phyloP scores from a whole-genome alignment of 2,797 vertebrate species.

The Echiichthys vipera region DNA sequence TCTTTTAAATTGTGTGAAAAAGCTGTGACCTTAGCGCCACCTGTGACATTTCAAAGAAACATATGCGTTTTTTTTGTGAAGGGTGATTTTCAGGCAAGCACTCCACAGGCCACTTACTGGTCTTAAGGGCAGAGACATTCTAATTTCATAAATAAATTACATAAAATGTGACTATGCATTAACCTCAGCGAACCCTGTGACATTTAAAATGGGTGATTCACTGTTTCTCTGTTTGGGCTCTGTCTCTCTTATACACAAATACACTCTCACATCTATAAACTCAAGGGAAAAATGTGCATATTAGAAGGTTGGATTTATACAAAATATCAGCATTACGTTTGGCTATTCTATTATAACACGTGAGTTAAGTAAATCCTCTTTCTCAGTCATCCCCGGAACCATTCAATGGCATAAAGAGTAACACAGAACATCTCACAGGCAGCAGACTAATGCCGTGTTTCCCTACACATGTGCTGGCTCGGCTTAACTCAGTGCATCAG shows the following conservation, averaged over 20 bases:
- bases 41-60: conserved; percentile 48
- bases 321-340: conserved; percentile 1
- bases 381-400: background rate
- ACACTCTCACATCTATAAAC: background rate
- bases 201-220: conserved; percentile 67
- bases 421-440: background rate
- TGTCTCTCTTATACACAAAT: background rate
- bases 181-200: conserved; percentile 47
- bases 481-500: too few species aligned
- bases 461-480: too few species aligned
- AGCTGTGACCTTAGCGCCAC: background rate
- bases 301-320: background rate
- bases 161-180: conserved; percentile 61
- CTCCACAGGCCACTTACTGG: conserved; percentile 11
- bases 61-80: background rate
- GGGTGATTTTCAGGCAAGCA: conserved; percentile 17
- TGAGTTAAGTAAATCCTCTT: background rate
- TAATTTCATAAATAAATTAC: conserved; percentile 52
- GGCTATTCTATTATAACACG: too few species aligned
- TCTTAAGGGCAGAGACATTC: conserved; percentile 43
- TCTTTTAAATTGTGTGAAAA: conserved; percentile 31
- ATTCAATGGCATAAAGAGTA: background rate
- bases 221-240: background rate
- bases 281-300: conserved; percentile 18
- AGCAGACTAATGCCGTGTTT: too few species aligned